Conservation (phyloP, 2,888 invertebrate species). For the Campoletis raptor region DNA sequence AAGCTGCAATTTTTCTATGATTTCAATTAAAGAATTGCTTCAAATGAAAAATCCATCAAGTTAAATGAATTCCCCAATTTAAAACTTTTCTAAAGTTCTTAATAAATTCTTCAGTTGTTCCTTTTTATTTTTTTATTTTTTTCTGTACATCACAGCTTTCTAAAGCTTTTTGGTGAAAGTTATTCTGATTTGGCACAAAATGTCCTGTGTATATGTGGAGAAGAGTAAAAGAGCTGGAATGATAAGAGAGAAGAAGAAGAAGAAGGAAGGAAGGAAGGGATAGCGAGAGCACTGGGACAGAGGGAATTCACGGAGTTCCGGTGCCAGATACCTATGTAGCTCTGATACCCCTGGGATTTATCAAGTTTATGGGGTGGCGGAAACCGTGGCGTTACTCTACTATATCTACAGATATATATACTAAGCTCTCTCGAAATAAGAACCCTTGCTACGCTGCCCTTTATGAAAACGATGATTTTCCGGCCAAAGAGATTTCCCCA, state of each 20-base stretch:
- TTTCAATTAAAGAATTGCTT: not conserved
- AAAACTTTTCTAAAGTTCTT: not conserved
- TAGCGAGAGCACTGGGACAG: constrained; percentile 61
- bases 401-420: constrained; percentile 18
- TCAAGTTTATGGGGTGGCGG: constrained; percentile 77
- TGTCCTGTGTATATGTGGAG: not conserved
- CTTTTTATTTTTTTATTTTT: not conserved
- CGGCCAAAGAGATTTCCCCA: constrained; percentile 75
- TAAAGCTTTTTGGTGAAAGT: not conserved
- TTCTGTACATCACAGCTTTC: not conserved
- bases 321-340: constrained; percentile 67
- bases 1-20: not conserved
- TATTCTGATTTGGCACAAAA: constrained; percentile 2
- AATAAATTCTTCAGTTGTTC: not conserved
- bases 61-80: not conserved
- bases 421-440: constrained; percentile 47
- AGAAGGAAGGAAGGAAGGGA: constrained; percentile 53
- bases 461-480: constrained; percentile 78
- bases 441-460: constrained; percentile 56
- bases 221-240: not conserved
- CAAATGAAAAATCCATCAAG: no score
- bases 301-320: constrained; percentile 71
- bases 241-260: not conserved
- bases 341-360: constrained; percentile 77
- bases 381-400: constrained; percentile 46